Evolutionary conservation across 2,113 vertebrate genomes (phyloP).

Genomic region (Patagioenas fasciata): DNA sequence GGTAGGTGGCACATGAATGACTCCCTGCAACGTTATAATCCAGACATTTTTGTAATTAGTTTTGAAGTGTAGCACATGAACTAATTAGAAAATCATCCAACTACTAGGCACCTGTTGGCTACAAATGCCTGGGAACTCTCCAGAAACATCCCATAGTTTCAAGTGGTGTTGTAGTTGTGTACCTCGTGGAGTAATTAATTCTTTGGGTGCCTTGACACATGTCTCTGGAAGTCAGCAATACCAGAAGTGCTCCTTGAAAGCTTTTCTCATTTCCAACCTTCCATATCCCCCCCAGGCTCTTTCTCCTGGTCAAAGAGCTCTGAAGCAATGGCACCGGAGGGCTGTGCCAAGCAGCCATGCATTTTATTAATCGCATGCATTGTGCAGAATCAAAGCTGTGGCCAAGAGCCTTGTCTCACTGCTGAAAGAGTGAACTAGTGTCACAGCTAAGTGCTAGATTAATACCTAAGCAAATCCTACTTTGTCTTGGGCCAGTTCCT

Average conservation of each 20-base stretch:
- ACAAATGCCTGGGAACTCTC: conserved; percentile 40
- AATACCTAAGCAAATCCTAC: not conserved
- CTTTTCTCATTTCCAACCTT: not conserved
- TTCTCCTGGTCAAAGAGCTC: not conserved
- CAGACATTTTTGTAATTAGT: conserved; percentile 63
- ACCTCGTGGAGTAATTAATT: conserved; percentile 35
- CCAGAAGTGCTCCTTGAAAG: not conserved
- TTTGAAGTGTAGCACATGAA: conserved; percentile 66
- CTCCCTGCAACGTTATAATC: conserved; percentile 64
- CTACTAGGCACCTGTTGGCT: conserved; percentile 47
- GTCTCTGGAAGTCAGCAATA: not conserved
- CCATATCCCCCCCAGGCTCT: rapidly evolving
- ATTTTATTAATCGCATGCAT: rapidly evolving
- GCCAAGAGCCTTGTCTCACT: not conserved
- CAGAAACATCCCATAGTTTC: conserved; percentile 22
- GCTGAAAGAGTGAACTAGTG: not conserved
- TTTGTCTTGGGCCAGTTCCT: not conserved
- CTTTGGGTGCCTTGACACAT: not conserved
- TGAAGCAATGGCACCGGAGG: not conserved
- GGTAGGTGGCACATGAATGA: conserved; percentile 59
- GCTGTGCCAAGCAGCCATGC: not conserved
- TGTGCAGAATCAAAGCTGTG: not conserved
- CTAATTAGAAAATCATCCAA: conserved; percentile 64
- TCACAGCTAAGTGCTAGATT: not conserved
- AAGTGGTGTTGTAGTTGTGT: conserved; percentile 23